Base-by-base conservation (phyloP, 2,113 vertebrate species). In the Prunella fulvescens region DNA sequence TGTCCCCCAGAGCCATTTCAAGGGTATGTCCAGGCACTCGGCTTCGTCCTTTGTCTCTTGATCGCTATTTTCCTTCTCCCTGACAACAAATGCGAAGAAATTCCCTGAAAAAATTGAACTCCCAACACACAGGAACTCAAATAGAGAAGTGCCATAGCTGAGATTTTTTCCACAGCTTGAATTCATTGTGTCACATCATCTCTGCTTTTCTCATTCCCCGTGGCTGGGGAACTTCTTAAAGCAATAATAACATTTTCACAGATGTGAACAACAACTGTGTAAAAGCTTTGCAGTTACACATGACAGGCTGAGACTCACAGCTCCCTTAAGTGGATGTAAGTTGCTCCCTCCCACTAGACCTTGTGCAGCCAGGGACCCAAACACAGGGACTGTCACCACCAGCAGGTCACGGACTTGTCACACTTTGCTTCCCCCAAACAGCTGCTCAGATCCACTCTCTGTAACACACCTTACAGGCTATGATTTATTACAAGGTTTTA, bases 151-250 rank as follows among this genome's bases (percentile, higher is more conserved):
- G 44, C 39, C 91, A 85, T 58, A 82, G 81, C 84, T 3, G 3
- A 92, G 91, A 94, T 93, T 81, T 95, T 93, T 95, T 91, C 94
- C 93, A 76, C 66, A 61, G 78, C 45, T 86, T 57, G 73, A 72
- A 79, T 87, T 72, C 73, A 72, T 14, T 15, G 35, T 64, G 58
- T 79, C 89, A 57, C 82, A 62, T 81, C 77, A 57, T 25, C 3
- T 1, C 77, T 91, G 84, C 44, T 96, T 85, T 96, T 90, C 87
- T 92, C 57, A 85, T 85, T 84, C 69, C 80, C 70, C 6, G 22
- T 4, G 44, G n/a, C 61, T 44, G 47, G 16, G 64, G 83, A 87
- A 69, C 90, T 73, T 74, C 69, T 96, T 96, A 93, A 96, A 95
- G 93, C 1, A 1, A 33, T 31, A 86, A 51, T 8, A 65, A 72